Base-by-base conservation (phyloP, 2,113 vertebrate species). In the Pollimyrus isidori region DNA sequence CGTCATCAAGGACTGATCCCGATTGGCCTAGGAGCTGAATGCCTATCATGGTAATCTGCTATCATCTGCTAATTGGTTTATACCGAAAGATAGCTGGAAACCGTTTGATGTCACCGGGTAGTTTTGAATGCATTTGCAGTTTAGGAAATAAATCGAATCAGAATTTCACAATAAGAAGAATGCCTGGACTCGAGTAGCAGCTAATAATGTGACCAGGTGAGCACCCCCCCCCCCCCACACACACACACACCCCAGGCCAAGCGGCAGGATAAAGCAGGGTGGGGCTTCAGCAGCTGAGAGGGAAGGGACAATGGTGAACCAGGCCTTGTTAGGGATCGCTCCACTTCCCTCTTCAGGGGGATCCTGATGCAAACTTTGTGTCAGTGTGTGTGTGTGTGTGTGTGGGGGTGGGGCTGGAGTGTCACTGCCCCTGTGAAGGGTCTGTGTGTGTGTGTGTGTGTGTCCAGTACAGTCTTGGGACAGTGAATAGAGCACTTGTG, bases 271-370 rank as follows among this genome's bases (percentile, higher is more conserved):
- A 89, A 58, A 76, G 86, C 73, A 21, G 53, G 82, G 87, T 92
- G 92, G 92, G 91, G 90, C 76, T 87, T 86, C 88, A 90, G 91
- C 73, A 91, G 92, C 90, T 93, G 58, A 93, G 35, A 92, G 93
- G 90, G 86, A 87, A 11, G 6, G 91, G 89, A 95, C 93, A 95
- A 93, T 93, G 93, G 90, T 49, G 48, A 73, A 86, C 89, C 90
- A n/a, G 82, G 39, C 87, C 58, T 58, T 35, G 17, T 26, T 65
- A 6, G 21, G 39, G 35, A 45, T 73, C 62, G 45, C 42, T 26
- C 45, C 82, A 84, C 7, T 49, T 21, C 42, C 21, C 82, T 49
- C 21, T 85, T 23, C 45, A 7, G 42, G 82, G 82, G 82, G 23
- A 23, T 85, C 82, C 82, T 42, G 42, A 84, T 23, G 82, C 45